Conservation (phyloP, 2,797 vertebrate species). For the Gallinago nigripennis region DNA sequence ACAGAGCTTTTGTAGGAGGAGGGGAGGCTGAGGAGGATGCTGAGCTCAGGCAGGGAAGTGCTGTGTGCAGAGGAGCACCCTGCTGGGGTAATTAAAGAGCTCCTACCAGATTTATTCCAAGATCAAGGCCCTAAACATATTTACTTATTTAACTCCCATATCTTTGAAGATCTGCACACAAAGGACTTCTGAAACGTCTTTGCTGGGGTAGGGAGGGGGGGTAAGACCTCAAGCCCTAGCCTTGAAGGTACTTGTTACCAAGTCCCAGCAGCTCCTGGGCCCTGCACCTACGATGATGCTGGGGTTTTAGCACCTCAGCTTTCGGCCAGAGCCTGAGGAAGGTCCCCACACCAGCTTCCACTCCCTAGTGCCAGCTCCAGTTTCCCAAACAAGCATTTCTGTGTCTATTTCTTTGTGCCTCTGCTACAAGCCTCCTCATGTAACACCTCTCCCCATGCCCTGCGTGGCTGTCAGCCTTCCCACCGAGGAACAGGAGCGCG, state of each 20-base stretch:
- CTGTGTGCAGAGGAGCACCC: neutral
- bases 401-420: neutral
- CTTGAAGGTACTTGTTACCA: neutral
- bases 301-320: neutral
- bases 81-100: neutral
- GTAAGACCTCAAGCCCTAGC: neutral
- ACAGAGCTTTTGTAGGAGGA: neutral
- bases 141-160: neutral
- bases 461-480: neutral
- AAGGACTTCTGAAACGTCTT: neutral
- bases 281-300: fast-evolving
- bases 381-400: neutral
- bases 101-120: neutral
- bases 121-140: neutral
- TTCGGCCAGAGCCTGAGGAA: neutral
- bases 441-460: neutral
- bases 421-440: neutral
- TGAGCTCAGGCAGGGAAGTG: neutral
- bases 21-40: neutral
- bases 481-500: fast-evolving
- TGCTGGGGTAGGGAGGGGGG: fast-evolving
- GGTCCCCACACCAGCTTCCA: neutral
- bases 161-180: neutral
- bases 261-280: neutral
- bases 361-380: neutral